These are phyloP conservation scores for Anguilla megastoma DNA, from an alignment of 2,797 vertebrate genomes.

Conservation along the genomic window DNA sequence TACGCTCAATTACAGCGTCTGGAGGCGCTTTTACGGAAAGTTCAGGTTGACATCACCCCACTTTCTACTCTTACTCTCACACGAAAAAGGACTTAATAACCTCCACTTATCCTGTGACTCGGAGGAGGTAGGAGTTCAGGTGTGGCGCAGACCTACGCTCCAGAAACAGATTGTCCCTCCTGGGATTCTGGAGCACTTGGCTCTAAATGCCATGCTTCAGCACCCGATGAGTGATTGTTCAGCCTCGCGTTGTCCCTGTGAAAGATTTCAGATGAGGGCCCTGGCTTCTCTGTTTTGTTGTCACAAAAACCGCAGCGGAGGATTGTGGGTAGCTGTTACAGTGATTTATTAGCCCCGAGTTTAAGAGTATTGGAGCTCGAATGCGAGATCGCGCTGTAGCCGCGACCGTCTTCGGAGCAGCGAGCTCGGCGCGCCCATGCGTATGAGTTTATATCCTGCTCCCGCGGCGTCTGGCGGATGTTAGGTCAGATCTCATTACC, in stretches of 20 bases:
- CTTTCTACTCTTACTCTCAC: not conserved
- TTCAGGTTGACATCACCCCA: not conserved
- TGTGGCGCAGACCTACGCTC: not conserved
- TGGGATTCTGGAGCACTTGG: not conserved
- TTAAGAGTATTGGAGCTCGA: not conserved
- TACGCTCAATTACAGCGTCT: not conserved
- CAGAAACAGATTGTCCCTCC: not conserved
- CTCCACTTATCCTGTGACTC: not conserved
- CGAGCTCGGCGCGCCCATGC: not conserved
- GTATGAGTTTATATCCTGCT: not conserved
- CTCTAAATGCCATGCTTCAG: not conserved
- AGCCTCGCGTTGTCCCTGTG: not conserved
- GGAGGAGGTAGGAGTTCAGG: not conserved
- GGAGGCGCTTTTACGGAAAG: not conserved
- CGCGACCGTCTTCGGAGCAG: not conserved
- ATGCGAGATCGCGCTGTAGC: not conserved
- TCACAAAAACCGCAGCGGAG: not conserved
- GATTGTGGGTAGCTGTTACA: not conserved
- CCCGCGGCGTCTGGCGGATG: not conserved
- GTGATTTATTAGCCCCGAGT: constrained; percentile 1
- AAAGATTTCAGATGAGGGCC: not conserved
- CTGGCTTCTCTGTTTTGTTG: not conserved
- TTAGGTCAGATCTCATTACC: not conserved
- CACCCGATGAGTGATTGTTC: not conserved
- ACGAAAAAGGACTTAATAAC: not conserved